Conservation (phyloP, 23 tunicate species). For the Styela clava region DNA sequence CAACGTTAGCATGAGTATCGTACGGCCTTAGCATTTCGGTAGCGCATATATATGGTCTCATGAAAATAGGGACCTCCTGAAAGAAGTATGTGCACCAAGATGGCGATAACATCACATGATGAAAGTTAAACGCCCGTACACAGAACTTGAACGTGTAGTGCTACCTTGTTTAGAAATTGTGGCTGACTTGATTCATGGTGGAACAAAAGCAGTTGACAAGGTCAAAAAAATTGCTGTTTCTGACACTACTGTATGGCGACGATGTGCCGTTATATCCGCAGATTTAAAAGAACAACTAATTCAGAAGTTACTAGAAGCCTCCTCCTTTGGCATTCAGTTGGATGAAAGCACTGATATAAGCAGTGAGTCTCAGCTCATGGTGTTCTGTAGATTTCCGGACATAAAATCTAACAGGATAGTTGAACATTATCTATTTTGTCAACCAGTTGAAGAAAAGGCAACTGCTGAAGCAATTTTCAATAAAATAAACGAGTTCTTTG, state of each 20-base stretch:
- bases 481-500: constrained; percentile 39
- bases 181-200: constrained; percentile 46
- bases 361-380: constrained; percentile 47
- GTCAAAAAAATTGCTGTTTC: constrained; percentile 60
- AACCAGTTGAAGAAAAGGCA: constrained; percentile 32
- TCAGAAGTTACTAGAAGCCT: constrained; percentile 37
- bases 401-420: constrained; percentile 21
- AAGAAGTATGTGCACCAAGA: too few species aligned
- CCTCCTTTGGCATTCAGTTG: constrained; percentile 61
- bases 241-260: constrained; percentile 27
- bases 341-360: constrained; percentile 64
- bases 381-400: constrained; percentile 55
- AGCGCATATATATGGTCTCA: too few species aligned
- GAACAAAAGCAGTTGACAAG: constrained; percentile 30
- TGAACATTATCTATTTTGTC: constrained; percentile 46
- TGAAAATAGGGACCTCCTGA: too few species aligned
- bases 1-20: too few species aligned
- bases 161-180: constrained; percentile 50
- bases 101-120: too few species aligned
- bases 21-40: too few species aligned
- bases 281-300: constrained; percentile 39
- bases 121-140: constrained; percentile 47
- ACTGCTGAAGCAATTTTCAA: constrained; percentile 43
- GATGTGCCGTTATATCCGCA: constrained; percentile 45
- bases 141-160: constrained; percentile 37